Evolutionary conservation across 2,113 vertebrate genomes (phyloP).

Genomic region (Tor tambroides): DNA sequence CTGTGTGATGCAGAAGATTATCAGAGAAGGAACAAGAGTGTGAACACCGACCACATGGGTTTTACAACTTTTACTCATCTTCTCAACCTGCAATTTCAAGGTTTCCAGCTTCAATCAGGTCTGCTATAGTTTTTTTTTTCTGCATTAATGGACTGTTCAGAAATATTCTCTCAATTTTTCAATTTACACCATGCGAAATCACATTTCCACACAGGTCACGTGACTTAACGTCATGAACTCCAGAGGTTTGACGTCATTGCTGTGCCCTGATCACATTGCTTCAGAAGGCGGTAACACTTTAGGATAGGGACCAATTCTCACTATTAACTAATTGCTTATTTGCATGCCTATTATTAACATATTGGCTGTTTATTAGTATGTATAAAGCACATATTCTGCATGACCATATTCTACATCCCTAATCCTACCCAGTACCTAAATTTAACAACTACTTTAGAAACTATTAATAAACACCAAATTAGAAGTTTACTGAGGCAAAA

Average conservation of each 20-base stretch:
- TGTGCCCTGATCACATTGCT: not conserved
- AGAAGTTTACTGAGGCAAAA: too few species aligned
- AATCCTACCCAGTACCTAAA: too few species aligned
- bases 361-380: too few species aligned
- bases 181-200: not conserved
- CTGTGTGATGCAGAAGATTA: conserved; percentile 54
- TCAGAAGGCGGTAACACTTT: too few species aligned
- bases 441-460: too few species aligned
- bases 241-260: not conserved
- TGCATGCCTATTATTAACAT: too few species aligned
- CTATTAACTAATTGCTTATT: too few species aligned
- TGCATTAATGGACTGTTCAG: not conserved
- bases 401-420: too few species aligned
- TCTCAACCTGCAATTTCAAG: not conserved
- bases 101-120: not conserved
- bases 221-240: not conserved
- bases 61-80: not conserved
- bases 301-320: too few species aligned
- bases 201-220: not conserved
- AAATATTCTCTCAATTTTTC: not conserved
- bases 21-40: conserved; percentile 7
- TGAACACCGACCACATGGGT: not conserved
- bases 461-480: too few species aligned
- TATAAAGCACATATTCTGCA: too few species aligned
- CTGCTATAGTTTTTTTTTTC: not conserved